phyloP scores from a whole-genome alignment of 2,888 invertebrate species.

The Thera obeliscata region DNA sequence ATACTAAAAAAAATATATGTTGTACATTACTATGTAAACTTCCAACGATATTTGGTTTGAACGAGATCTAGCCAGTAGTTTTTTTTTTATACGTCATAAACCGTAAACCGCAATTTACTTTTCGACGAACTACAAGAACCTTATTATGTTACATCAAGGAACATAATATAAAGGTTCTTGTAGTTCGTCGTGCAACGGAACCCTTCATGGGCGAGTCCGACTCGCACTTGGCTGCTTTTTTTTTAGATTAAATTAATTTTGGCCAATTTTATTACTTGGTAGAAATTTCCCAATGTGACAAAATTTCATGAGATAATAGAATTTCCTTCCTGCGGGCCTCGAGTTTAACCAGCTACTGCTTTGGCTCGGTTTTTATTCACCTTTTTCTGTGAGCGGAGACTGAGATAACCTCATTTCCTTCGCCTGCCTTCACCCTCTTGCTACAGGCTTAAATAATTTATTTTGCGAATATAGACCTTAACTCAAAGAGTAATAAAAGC shows the following conservation, averaged over 20 bases:
- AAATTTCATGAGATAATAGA: slow-evolving; percentile 13
- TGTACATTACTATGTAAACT: too few relatives aligned
- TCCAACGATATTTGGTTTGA: too few relatives aligned
- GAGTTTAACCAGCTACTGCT: slow-evolving; percentile 38
- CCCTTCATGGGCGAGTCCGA: too few relatives aligned
- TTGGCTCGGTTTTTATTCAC: slow-evolving; percentile 12
- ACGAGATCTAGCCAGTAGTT: too few relatives aligned
- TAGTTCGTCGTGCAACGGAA: too few relatives aligned
- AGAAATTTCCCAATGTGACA: slow-evolving; percentile 6
- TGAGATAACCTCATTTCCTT: slow-evolving; percentile 61
- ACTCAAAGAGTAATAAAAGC: neutral
- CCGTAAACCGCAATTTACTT: too few relatives aligned
- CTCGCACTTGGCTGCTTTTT: too few relatives aligned
- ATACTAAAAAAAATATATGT: too few relatives aligned
- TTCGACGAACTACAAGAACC: too few relatives aligned
- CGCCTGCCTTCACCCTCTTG: slow-evolving; percentile 37
- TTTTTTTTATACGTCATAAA: too few relatives aligned
- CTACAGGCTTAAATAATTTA: slow-evolving; percentile 34
- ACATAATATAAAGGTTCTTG: too few relatives aligned
- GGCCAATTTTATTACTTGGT: slow-evolving; percentile 13
- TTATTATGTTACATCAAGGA: too few relatives aligned
- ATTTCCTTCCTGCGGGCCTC: slow-evolving; percentile 20
- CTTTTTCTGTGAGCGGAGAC: slow-evolving; percentile 21
- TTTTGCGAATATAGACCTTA: slow-evolving; percentile 15
- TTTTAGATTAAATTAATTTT: neutral